phyloP scores from a whole-genome alignment of 2,797 vertebrate genomes.

The Taenioides sp. region DNA sequence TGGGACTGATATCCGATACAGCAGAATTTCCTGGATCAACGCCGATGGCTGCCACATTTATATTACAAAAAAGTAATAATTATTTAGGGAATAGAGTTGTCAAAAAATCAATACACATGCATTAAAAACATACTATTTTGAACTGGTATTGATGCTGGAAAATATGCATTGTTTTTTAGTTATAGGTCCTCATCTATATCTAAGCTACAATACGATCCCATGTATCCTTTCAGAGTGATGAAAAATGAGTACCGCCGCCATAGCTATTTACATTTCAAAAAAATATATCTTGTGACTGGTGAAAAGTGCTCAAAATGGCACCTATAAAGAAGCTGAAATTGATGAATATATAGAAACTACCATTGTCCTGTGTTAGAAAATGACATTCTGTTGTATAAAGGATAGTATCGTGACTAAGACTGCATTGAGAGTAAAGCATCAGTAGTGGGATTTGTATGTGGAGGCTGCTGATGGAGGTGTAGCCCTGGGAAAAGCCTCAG shows the following conservation, averaged over 20 bases:
- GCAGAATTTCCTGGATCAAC: no score
- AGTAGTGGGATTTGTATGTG: neutral
- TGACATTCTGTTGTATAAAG: neutral
- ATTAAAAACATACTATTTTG: neutral
- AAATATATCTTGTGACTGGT: no score
- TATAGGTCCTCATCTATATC: neutral
- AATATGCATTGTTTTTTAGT: neutral
- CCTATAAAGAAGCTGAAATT: no score
- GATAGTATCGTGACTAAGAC: neutral
- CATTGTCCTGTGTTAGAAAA: neutral
- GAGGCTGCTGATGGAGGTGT: constrained; percentile 2
- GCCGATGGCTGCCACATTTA: neutral
- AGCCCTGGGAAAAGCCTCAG: constrained; percentile 2
- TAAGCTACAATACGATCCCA: neutral
- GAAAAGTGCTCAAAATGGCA: no score
- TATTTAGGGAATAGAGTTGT: neutral
- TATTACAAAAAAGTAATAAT: neutral
- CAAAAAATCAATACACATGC: neutral
- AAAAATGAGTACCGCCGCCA: no score
- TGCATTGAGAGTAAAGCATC: neutral
- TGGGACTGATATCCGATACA: no score
- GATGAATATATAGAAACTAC: neutral
- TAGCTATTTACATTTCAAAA: no score
- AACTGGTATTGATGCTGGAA: neutral
- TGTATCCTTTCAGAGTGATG: neutral